Conservation (phyloP, 1,140 invertebrate species). For the Myzus persicae region DNA sequence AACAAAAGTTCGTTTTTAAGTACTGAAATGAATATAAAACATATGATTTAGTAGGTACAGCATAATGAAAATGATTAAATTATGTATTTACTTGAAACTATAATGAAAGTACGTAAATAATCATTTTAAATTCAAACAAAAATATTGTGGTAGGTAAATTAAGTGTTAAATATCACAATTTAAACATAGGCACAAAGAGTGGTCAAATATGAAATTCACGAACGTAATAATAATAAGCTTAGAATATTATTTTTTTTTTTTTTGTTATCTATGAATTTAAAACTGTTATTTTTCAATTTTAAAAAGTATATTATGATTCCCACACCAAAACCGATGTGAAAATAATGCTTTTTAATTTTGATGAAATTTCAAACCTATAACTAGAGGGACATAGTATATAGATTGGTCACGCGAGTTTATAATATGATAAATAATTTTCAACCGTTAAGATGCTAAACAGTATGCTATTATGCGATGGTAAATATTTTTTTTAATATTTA, state of each 20-base stretch:
- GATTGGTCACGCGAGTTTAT: too few species aligned
- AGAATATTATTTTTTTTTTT: too few species aligned
- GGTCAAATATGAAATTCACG: not conserved
- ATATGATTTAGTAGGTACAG: not conserved
- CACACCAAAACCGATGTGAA: too few species aligned
- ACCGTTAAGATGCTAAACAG: too few species aligned
- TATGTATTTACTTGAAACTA: not conserved
- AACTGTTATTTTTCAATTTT: too few species aligned
- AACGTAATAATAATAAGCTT: not conserved
- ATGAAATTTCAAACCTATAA: not conserved
- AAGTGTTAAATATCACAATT: too few species aligned
- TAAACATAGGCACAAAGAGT: not conserved
- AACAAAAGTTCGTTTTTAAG: constrained; percentile 74
- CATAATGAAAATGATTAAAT: not conserved
- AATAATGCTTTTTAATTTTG: not conserved
- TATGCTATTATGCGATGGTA: not conserved
- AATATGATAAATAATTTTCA: too few species aligned
- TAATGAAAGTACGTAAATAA: not conserved
- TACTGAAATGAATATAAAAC: constrained; percentile 61
- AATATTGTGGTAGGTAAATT: not conserved
- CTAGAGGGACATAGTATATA: too few species aligned
- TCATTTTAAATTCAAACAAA: not conserved
- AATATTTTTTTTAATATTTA: not conserved
- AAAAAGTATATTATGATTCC: too few species aligned
- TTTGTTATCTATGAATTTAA: too few species aligned